Base-by-base conservation (phyloP, 2,888 invertebrate species). In the Apodemia zela region DNA sequence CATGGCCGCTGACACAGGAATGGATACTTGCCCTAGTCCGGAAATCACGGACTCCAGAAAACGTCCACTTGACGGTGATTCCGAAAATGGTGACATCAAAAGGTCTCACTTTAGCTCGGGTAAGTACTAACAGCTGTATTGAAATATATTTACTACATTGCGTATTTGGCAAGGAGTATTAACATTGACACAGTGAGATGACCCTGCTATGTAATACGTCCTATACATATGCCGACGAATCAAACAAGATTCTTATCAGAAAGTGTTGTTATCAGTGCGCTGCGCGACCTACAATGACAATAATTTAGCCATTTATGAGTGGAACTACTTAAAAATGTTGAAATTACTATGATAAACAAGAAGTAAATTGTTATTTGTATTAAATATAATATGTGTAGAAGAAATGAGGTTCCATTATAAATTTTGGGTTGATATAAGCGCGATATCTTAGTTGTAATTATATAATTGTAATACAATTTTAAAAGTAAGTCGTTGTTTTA, bases 21-120 rank as follows among this genome's bases (percentile, higher is more conserved):
- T 97, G 96, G 97, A 97, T 94, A 96, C 97, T 94, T 97, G 97
- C 94, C 95, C 97, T 91, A 97, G 97, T 94, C 97, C 97, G 92
- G 97, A 97, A 94, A 96, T 96, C 92, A 94, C 95, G 85, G 97
- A 97, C 93, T 97, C 97, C 91, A 95, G 97, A 92, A 97, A 97
- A 93, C 94, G 97, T 89, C 97, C 97, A 79, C 94, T 96, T 82
- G 97, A 97, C 93, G 94, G 94, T 75, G 97, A 97, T 92, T 95
- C 95, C 78, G 97, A 97, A 92, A 96, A 96, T 93, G 96, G 96
- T 84, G 95, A 96, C 85, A 95, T 96, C 79, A 97, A 97, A 93
- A 95, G 97, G 88, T 97, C 97, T 82, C 97, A 97, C 93, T 97
- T 97, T 93, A 96, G 96, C 92, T 95, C 96, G 94, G 97, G 97